These are phyloP conservation scores for Bemisia tabaci DNA, from an alignment of 1,140 invertebrate genomes.

Conservation along the genomic window DNA sequence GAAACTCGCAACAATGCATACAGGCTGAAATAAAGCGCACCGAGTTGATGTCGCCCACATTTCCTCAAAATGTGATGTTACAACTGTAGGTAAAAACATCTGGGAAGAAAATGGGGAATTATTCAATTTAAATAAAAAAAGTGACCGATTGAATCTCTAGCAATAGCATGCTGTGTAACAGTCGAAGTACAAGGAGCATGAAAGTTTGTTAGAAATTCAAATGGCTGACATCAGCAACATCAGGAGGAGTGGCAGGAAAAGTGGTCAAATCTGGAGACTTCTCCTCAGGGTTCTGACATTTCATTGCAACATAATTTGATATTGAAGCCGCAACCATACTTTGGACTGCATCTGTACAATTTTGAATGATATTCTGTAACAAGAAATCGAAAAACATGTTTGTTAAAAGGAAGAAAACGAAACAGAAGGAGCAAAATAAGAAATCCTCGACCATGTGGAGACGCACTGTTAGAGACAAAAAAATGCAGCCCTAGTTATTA, in stretches of 20 bases:
- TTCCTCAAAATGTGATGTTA: not conserved
- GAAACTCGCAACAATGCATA: too few species aligned
- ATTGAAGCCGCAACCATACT: not conserved
- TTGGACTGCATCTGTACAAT: not conserved
- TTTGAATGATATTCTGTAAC: not conserved
- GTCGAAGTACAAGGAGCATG: not conserved
- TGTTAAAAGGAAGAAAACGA: too few species aligned
- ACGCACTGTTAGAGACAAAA: too few species aligned
- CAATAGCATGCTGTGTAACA: not conserved
- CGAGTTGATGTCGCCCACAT: too few species aligned
- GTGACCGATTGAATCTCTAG: not conserved
- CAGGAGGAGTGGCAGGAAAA: not conserved
- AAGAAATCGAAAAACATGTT: too few species aligned
- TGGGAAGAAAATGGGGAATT: not conserved
- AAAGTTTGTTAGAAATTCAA: not conserved
- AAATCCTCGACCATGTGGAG: too few species aligned
- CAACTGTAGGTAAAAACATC: not conserved
- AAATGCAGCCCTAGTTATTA: too few species aligned
- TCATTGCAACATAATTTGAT: not conserved
- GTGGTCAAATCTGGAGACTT: not conserved
- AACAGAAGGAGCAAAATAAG: too few species aligned
- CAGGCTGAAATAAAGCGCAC: too few species aligned
- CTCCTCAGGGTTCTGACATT: not conserved
- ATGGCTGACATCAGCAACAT: not conserved
- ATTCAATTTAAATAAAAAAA: not conserved